Percentiles rank a stretch among this genome's conserved stretches.
Conservation (phyloP, 2,113 vertebrate genomes). For the Carlito syrichta region DNA sequence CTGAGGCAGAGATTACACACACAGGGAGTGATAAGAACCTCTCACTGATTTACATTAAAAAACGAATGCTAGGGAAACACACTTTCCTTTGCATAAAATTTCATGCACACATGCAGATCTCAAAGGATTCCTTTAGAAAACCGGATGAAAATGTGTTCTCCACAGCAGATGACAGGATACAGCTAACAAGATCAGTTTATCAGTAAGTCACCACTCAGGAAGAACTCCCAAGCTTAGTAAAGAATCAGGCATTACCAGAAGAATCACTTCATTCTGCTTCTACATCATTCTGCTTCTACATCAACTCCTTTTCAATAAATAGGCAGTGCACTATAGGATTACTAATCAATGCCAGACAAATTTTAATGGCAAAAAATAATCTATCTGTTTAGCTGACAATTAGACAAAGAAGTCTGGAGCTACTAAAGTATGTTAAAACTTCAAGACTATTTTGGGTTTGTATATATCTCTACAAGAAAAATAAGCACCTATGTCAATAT, state of each 20-base stretch:
- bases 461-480: constrained; percentile 25
- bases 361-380: not conserved
- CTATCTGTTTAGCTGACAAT: not conserved
- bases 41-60: constrained; percentile 60
- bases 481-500: not conserved
- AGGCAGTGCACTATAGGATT: not conserved
- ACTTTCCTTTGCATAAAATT: constrained; percentile 63
- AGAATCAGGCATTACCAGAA: constrained; percentile 7
- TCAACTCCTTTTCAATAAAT: not conserved
- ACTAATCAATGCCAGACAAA: not conserved
- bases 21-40: constrained; percentile 27
- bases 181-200: constrained; percentile 55
- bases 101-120: constrained; percentile 57
- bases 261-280: not conserved
- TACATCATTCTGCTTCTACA: not conserved
- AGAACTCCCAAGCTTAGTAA: not conserved
- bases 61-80: constrained; percentile 34
- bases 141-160: constrained; percentile 76
- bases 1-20: not conserved
- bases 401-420: constrained; percentile 9
- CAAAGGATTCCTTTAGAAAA: constrained; percentile 73
- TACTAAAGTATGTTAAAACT: not conserved
- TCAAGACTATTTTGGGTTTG: constrained; percentile 1
- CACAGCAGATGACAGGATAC: constrained; percentile 60
- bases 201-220: not conserved